Evolutionary conservation across 2,888 invertebrate genomes (phyloP), one percentile per base, ranked within the genome.

Genomic region (Spilarctia lutea): DNA sequence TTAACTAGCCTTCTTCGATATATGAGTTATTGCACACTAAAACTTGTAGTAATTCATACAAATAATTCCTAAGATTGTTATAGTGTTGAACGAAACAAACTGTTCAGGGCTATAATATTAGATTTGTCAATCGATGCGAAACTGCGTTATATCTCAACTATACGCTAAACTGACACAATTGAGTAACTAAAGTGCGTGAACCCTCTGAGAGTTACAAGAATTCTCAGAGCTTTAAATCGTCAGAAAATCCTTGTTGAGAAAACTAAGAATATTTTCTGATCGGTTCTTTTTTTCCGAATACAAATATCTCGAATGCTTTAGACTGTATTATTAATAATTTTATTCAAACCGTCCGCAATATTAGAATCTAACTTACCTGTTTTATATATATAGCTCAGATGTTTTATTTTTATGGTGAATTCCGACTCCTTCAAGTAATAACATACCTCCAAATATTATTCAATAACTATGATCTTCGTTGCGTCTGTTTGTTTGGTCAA

Each of bases 151-250:
- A n/a, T 56, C 2, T 56, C 52, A 24, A n/a, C n/a, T 56, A 8
- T 24, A 52, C 20, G 52, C 52, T 24, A 52, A 52, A 52, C 52
- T 52, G 20, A 24, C 52, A 24, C 52, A 24, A 52, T 52, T 10
- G n/a, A 60, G 27, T 27, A 27, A 60, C 27, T 60, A 27, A 60
- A 27, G 56, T 27, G 27, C 27, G 60, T 60, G 52, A 56, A 56
- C 65, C 20, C 65, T 65, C 65, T 30, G 18, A 65, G 60, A 13
- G 13, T n/a, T 60, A 27, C 60, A 13, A 68, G 74, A 79, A 75
- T 76, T 79, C 78, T 84, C 84, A 84, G 82, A 87, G 88, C 87
- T 85, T 87, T 83, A 60, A 27, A 60, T 60, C 27, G 13, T 27
- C 27, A 27, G 27, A 60, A 27, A 60, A 60, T 60, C 16, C 60